Conservation (phyloP, 2,113 vertebrate species). For the Beaufortia kweichowensis region DNA sequence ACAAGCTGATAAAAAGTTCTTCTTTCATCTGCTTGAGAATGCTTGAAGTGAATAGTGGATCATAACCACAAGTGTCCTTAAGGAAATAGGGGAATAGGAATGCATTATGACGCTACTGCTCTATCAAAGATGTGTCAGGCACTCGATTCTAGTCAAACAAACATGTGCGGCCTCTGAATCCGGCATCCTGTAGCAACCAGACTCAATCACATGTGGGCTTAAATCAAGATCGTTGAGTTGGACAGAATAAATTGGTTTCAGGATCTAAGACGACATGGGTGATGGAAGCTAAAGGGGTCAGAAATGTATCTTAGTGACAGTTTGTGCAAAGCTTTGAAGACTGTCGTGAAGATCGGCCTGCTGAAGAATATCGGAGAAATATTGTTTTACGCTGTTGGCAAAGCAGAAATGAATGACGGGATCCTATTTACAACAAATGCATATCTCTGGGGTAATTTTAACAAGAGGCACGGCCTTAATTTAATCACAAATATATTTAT, state of each 20-base stretch:
- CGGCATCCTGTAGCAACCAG: background rate
- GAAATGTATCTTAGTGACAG: background rate
- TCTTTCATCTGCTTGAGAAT: slow-evolving; percentile 67
- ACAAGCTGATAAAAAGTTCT: slow-evolving; percentile 63
- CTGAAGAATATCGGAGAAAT: background rate
- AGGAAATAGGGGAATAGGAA: slow-evolving; percentile 6
- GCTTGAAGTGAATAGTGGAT: slow-evolving; percentile 59
- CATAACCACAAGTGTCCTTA: slow-evolving; percentile 63
- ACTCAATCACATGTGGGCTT: slow-evolving; percentile 4
- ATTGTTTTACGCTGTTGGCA: too few species aligned
- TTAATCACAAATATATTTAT: background rate
- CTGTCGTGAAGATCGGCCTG: background rate
- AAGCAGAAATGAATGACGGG: too few species aligned
- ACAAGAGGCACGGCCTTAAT: background rate
- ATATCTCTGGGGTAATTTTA: background rate
- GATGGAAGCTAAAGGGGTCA: slow-evolving; percentile 21
- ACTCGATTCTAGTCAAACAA: slow-evolving; percentile 22
- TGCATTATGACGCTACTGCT: slow-evolving; percentile 16
- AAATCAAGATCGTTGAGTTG: background rate
- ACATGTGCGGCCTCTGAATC: background rate
- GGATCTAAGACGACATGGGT: slow-evolving; percentile 22
- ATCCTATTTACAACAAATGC: too few species aligned
- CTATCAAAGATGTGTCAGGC: slow-evolving; percentile 28
- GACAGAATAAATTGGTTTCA: slow-evolving; percentile 20
- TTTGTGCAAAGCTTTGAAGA: slow-evolving; percentile 18